Conservation (phyloP, 1,140 invertebrate genomes). For the Papilio machaon region DNA sequence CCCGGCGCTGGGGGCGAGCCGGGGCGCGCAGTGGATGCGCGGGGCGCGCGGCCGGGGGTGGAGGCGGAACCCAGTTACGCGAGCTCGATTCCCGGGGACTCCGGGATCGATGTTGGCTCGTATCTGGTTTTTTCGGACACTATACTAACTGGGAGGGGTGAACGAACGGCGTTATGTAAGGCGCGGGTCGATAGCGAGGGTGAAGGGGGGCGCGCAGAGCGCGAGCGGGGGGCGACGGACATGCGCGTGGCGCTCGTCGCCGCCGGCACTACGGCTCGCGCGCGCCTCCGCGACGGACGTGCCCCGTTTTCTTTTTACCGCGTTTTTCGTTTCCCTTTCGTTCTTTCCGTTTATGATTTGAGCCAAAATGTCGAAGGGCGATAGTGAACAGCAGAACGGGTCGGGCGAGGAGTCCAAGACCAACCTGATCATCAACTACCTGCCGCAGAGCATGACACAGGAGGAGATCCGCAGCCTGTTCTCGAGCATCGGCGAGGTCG, state of each 20-base stretch:
- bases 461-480: conserved; percentile 99
- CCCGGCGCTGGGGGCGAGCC: background rate
- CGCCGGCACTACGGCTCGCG: conserved; percentile 68
- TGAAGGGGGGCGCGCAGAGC: too few species aligned
- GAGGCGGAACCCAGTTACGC: conserved; percentile 56
- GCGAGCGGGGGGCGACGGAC: conserved; percentile 31
- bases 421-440: conserved; percentile 99
- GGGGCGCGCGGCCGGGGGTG: conserved; percentile 18
- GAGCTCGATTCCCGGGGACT: conserved; percentile 58
- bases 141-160: conserved; percentile 78
- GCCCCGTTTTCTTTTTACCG: conserved; percentile 76
- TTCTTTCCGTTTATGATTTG: conserved; percentile 82
- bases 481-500: conserved; percentile 98
- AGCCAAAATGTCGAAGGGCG: conserved; percentile 92
- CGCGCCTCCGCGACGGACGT: conserved; percentile 72
- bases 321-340: conserved; percentile 81
- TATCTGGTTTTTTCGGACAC: conserved; percentile 81
- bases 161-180: conserved; percentile 80
- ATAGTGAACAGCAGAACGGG: conserved; percentile 86
- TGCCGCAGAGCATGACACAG: conserved; percentile 99
- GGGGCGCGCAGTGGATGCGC: background rate
- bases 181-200: conserved; percentile 64
- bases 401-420: conserved; percentile 96
- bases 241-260: conserved; percentile 60
- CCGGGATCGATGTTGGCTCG: conserved; percentile 71